phyloP scores from a whole-genome alignment of 2,113 vertebrate species.

The Ctenomys sociabilis region DNA sequence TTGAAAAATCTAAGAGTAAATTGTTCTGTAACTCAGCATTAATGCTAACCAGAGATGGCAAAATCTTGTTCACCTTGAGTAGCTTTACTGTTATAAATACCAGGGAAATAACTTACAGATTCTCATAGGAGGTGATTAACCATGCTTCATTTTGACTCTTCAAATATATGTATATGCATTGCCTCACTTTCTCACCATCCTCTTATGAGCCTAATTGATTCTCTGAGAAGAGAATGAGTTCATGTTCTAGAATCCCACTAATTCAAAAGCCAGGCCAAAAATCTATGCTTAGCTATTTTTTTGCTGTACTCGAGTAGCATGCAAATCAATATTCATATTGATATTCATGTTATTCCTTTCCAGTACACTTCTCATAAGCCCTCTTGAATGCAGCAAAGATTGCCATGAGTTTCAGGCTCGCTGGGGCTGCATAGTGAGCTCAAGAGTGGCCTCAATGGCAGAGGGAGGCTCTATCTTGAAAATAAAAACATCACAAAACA shows the following conservation, averaged over 20 bases:
- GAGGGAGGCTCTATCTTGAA: background rate
- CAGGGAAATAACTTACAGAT: conserved; percentile 1
- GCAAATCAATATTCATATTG: background rate
- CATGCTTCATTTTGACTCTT: background rate
- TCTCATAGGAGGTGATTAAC: background rate
- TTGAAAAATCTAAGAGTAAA: conserved; percentile 61
- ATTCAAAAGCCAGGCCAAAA: background rate
- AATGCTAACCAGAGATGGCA: background rate
- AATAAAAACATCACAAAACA: background rate
- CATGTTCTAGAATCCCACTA: background rate
- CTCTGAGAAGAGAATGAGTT: background rate
- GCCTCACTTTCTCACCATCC: background rate
- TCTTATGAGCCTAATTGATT: background rate
- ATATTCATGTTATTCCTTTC: background rate
- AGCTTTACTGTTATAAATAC: background rate
- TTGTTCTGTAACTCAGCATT: conserved; percentile 50
- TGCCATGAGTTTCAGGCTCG: background rate
- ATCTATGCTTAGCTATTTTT: background rate
- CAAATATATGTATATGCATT: background rate
- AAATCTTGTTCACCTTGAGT: background rate
- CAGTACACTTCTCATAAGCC: background rate
- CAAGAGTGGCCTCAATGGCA: background rate
- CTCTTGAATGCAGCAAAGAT: background rate
- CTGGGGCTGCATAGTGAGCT: background rate
- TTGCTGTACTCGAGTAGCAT: background rate